phyloP scores from a whole-genome alignment of 2,113 vertebrate species.

The Nothobranchius furzeri region DNA sequence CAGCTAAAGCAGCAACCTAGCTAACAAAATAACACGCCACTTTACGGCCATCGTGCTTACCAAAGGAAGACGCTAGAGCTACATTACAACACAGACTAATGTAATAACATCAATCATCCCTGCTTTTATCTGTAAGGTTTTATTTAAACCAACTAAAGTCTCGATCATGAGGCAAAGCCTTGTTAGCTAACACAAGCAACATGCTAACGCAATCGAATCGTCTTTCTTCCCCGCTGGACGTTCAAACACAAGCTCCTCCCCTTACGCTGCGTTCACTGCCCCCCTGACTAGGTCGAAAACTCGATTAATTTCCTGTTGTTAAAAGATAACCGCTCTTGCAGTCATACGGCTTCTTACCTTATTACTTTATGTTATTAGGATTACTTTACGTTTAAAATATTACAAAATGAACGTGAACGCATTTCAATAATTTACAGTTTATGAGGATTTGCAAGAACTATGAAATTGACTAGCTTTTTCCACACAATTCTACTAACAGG shows the following conservation, averaged over 20 bases:
- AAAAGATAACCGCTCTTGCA: too few relatives aligned
- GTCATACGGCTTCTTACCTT: too few relatives aligned
- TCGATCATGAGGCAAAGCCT: not conserved
- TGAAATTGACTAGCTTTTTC: too few relatives aligned
- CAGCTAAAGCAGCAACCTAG: constrained; percentile 10
- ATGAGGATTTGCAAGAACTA: too few relatives aligned
- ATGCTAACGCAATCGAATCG: too few relatives aligned
- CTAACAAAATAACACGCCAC: not conserved
- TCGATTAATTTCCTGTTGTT: too few relatives aligned
- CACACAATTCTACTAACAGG: too few relatives aligned
- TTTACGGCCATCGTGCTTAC: constrained; percentile 19
- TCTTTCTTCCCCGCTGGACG: constrained; percentile 41
- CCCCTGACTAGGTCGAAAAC: too few relatives aligned
- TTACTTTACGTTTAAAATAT: too few relatives aligned
- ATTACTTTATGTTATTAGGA: too few relatives aligned
- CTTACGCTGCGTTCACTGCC: not conserved
- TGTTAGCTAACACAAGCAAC: constrained; percentile 8
- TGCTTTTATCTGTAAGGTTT: not conserved
- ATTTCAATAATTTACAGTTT: too few relatives aligned
- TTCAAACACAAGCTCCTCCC: constrained; percentile 59
- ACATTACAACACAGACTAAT: not conserved
- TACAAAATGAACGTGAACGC: too few relatives aligned
- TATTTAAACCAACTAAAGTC: not conserved
- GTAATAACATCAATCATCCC: constrained; percentile 3
- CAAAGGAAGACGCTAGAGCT: constrained; percentile 7